Percentiles rank a stretch among this genome's conserved stretches.
phyloP scores from a whole-genome alignment of 2,888 invertebrate species.

The Lypha dubia region DNA sequence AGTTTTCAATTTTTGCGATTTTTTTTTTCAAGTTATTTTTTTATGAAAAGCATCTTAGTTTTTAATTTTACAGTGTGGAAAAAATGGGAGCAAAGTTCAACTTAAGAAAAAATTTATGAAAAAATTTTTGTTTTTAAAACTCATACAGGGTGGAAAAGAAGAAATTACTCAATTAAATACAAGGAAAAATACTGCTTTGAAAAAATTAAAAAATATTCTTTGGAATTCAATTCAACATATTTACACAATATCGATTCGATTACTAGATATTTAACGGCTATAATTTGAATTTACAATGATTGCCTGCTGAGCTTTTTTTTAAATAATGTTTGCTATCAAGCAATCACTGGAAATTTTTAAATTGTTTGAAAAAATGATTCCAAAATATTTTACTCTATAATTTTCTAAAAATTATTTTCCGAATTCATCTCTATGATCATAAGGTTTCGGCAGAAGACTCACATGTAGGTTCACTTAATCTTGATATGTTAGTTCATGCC shows the following conservation, averaged over 20 bases:
- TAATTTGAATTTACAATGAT: slow-evolving; percentile 4
- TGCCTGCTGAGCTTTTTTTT: not conserved
- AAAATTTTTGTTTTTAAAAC: slow-evolving; percentile 18
- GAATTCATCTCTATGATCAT: too few species aligned
- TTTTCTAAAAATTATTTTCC: too few species aligned
- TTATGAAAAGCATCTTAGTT: slow-evolving; percentile 84
- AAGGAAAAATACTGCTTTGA: slow-evolving; percentile 47
- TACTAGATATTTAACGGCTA: slow-evolving; percentile 37
- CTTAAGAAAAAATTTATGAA: slow-evolving; percentile 26
- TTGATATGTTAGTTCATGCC: too few species aligned
- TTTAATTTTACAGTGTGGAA: slow-evolving; percentile 61
- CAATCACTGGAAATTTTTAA: not conserved
- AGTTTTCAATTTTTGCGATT: slow-evolving; percentile 66
- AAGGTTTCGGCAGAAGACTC: too few species aligned
- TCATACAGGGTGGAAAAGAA: slow-evolving; percentile 52
- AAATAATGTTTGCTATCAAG: not conserved
- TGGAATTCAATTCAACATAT: slow-evolving; percentile 43
- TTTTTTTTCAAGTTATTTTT: slow-evolving; percentile 11
- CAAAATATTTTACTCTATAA: not conserved
- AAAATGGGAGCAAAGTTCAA: slow-evolving; percentile 49
- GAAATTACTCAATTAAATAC: slow-evolving; percentile 43
- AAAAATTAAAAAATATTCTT: slow-evolving; percentile 11
- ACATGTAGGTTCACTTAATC: too few species aligned
- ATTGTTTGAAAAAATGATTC: slow-evolving; percentile 19
- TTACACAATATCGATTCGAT: slow-evolving; percentile 54